A percentile compares a stretch with the other conserved stretches of the same genome.
These are phyloP conservation scores for Noctilio leporinus DNA, from an alignment of 2,113 vertebrate genomes.

Conservation along the genomic window DNA sequence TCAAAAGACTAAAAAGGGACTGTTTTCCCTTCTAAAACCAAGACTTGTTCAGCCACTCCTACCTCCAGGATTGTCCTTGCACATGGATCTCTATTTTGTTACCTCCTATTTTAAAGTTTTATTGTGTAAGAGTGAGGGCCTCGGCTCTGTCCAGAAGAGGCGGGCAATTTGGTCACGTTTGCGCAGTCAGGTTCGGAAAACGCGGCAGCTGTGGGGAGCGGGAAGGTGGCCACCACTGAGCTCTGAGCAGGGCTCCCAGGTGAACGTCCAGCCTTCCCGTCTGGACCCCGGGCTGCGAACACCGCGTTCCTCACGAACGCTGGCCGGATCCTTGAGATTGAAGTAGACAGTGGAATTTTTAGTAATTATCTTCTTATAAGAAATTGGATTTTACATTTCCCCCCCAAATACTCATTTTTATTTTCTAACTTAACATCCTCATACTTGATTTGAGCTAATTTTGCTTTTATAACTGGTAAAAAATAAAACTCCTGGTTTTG, in stretches of 20 bases:
- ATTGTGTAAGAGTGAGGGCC: neutral
- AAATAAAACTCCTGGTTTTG: constrained; percentile 7
- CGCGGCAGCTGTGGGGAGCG: neutral
- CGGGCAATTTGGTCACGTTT: constrained; percentile 38
- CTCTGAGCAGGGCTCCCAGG: neutral
- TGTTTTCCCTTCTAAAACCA: neutral
- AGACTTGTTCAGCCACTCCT: constrained; percentile 31
- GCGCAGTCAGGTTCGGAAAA: neutral
- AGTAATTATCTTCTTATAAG: neutral
- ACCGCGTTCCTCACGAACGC: too few species aligned
- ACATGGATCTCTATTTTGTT: constrained; percentile 52
- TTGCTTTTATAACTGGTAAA: neutral
- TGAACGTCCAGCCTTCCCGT: too few species aligned
- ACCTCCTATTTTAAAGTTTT: constrained; percentile 7
- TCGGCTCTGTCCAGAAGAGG: constrained; percentile 35
- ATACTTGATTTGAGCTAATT: neutral
- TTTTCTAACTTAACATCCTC: neutral
- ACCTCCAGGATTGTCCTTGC: constrained; percentile 37
- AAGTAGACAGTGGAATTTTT: neutral
- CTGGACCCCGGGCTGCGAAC: too few species aligned
- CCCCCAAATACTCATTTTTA: neutral
- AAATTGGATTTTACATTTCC: neutral
- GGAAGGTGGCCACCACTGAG: neutral
- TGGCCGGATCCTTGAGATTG: neutral
- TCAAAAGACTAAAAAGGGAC: neutral